A percentile compares a stretch with the other conserved stretches of the same genome.
Conservation (phyloP, 2,888 invertebrate species). For the Pyrocoelia pectoralis region DNA sequence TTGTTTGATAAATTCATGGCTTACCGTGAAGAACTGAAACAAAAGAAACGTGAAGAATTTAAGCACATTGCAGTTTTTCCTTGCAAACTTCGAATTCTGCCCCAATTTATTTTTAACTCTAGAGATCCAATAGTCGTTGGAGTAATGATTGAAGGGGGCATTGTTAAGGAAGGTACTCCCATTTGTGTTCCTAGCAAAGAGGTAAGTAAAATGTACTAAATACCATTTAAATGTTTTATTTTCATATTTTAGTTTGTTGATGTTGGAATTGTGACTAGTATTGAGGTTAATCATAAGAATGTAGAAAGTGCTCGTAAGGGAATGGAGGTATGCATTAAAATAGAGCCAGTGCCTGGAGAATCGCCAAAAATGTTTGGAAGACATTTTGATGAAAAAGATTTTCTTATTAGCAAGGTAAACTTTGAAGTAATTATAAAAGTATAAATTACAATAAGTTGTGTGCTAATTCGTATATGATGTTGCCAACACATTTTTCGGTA, state of each 20-base stretch:
- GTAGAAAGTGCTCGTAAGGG: slow-evolving; percentile 96
- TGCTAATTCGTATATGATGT: no score
- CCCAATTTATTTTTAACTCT: slow-evolving; percentile 96
- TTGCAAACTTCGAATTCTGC: slow-evolving; percentile 85
- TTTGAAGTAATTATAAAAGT: no score
- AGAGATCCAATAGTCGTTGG: slow-evolving; percentile 98
- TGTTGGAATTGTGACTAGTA: slow-evolving; percentile 92
- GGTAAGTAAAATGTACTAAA: slow-evolving; percentile 62
- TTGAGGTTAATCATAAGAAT: slow-evolving; percentile 95
- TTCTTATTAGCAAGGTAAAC: slow-evolving; percentile 91
- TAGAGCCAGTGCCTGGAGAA: slow-evolving; percentile 97
- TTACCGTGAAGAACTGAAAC: slow-evolving; percentile 89
- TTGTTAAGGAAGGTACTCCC: slow-evolving; percentile 95
- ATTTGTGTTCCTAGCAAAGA: slow-evolving; percentile 97
- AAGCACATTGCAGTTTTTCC: slow-evolving; percentile 98
- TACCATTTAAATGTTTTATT: no score
- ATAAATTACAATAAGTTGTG: no score
- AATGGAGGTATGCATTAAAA: slow-evolving; percentile 95
- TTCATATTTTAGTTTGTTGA: slow-evolving; percentile 78
- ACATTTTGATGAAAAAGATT: slow-evolving; percentile 96
- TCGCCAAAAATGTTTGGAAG: slow-evolving; percentile 98
- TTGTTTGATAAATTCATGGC: slow-evolving; percentile 97
- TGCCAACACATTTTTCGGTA: no score
- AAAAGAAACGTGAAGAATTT: slow-evolving; percentile 92
- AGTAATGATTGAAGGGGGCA: slow-evolving; percentile 94